Evolutionary conservation across 2,797 vertebrate species (phyloP).

Genomic region (Myotis daubentonii): DNA sequence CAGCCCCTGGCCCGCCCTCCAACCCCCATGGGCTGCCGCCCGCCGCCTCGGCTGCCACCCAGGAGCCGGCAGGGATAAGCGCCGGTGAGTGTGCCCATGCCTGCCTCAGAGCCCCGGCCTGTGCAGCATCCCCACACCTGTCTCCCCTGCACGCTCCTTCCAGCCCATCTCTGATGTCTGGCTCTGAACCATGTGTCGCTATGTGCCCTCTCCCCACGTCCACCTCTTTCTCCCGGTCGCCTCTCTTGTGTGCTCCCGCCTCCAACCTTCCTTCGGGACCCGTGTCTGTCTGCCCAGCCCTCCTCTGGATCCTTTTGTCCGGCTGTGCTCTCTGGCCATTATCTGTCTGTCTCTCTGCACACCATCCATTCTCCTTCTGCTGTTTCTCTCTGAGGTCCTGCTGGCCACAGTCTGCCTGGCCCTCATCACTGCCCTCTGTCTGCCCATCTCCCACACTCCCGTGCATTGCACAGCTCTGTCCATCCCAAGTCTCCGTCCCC

Average conservation of each 20-base stretch:
- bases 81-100: conserved; percentile 72
- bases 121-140: conserved; percentile 53
- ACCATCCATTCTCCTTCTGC: background rate
- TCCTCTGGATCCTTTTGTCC: background rate
- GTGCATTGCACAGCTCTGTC: background rate
- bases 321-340: conserved; percentile 25
- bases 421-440: background rate
- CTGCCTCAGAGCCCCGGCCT: conserved; percentile 3
- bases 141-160: background rate
- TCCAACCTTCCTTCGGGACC: background rate
- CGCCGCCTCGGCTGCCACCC: conserved; percentile 69
- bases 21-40: conserved; percentile 77
- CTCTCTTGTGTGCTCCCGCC: background rate
- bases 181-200: conserved; percentile 28
- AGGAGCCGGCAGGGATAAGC: conserved; percentile 70
- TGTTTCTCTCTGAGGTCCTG: background rate
- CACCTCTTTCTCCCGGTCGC: background rate
- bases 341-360: background rate
- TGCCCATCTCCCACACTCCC: background rate
- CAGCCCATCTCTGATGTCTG: conserved; percentile 9
- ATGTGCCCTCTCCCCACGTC: background rate
- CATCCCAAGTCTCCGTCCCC: background rate
- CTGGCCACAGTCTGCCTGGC: conserved; percentile 1
- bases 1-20: conserved; percentile 56
- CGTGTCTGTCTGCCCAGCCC: background rate